These are phyloP conservation scores for Goniozus legneri DNA, from an alignment of 1,140 invertebrate species.

Conservation along the genomic window DNA sequence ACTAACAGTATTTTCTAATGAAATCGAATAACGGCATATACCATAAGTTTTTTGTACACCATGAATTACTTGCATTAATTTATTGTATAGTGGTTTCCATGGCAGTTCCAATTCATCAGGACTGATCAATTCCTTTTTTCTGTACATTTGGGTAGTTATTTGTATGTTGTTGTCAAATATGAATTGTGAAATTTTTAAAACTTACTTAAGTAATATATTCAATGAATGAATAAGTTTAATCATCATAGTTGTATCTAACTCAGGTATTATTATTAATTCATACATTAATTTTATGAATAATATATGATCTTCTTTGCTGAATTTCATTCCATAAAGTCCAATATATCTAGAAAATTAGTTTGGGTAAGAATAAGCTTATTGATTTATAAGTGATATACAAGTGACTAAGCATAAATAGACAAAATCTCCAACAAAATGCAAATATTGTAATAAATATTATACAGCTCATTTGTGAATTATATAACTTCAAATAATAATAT, in stretches of 20 bases:
- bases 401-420: neutral
- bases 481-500: neutral
- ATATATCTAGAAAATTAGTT: conserved; percentile 74
- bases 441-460: conserved; percentile 1
- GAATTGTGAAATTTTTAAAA: too few relatives aligned
- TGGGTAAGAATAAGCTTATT: conserved; percentile 21
- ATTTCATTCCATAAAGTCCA: conserved; percentile 78
- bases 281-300: conserved; percentile 80
- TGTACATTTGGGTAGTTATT: conserved; percentile 48
- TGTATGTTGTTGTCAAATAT: too few relatives aligned
- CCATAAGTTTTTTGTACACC: conserved; percentile 51
- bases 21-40: conserved; percentile 64
- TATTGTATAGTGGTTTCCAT: conserved; percentile 83
- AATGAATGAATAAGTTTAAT: conserved; percentile 65
- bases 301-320: conserved; percentile 88
- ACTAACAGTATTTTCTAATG: conserved; percentile 34
- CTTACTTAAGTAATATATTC: conserved; percentile 58
- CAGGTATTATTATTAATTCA: conserved; percentile 71
- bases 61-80: conserved; percentile 55
- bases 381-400: neutral
- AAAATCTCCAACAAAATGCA: neutral
- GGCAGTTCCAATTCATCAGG: conserved; percentile 77
- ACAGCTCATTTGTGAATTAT: neutral
- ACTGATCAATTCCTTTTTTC: conserved; percentile 73
- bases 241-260: conserved; percentile 72